These are phyloP conservation scores for Psammodynastes pulverulentus DNA, from an alignment of 2,113 vertebrate genomes.

Conservation along the genomic window DNA sequence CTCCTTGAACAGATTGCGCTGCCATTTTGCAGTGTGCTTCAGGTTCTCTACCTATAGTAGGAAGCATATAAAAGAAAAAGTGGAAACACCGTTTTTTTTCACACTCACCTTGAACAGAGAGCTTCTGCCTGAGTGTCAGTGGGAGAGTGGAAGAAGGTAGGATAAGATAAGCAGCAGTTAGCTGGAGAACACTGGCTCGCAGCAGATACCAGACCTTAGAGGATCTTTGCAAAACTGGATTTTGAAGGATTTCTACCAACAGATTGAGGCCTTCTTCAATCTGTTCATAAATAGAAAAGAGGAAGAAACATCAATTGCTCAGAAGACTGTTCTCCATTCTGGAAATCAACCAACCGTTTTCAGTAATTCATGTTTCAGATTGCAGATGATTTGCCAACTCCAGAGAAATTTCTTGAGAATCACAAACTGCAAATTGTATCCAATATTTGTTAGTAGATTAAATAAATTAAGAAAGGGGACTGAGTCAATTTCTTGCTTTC, in stretches of 20 bases:
- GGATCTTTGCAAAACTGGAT: slow-evolving; percentile 72
- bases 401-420: not conserved
- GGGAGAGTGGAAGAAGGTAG: slow-evolving; percentile 69
- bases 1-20: not conserved
- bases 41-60: not conserved
- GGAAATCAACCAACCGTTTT: not conserved
- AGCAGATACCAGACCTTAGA: slow-evolving; percentile 86
- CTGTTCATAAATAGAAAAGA: slow-evolving; percentile 55
- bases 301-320: not conserved
- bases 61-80: not conserved
- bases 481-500: not conserved
- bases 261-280: slow-evolving; percentile 69
- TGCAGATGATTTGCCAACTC: not conserved
- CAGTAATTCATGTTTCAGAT: not conserved
- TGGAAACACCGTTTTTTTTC: rapidly evolving
- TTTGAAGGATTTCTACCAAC: slow-evolving; percentile 75
- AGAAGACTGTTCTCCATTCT: not conserved
- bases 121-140: slow-evolving; percentile 59
- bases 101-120: slow-evolving; percentile 73
- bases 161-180: slow-evolving; percentile 76
- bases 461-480: not conserved
- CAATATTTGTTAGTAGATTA: not conserved
- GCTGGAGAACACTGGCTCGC: slow-evolving; percentile 75
- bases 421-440: not conserved
- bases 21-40: not conserved